These are phyloP conservation scores for Drosophila pallidifrons DNA, from an alignment of 1,140 invertebrate species.

Conservation along the genomic window DNA sequence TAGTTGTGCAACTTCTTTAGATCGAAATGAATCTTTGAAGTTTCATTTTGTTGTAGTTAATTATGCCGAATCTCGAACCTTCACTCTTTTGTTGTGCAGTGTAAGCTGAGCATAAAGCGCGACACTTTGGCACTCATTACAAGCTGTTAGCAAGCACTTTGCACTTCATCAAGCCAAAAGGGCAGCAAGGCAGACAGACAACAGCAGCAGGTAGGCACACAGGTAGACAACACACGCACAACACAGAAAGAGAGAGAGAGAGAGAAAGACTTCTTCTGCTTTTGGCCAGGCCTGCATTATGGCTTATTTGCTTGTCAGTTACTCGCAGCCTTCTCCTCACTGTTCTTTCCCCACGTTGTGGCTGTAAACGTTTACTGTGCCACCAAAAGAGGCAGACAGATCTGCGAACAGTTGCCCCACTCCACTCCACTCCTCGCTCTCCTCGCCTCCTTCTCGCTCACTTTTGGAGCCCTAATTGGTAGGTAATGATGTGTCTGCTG, in stretches of 20 bases:
- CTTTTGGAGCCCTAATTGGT: constrained; percentile 74
- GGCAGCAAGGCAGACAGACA: constrained; percentile 6
- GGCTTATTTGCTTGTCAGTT: constrained; percentile 80
- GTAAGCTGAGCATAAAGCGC: constrained; percentile 47
- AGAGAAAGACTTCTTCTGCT: background rate
- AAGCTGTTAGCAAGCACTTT: constrained; percentile 80
- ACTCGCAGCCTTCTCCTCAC: constrained; percentile 26
- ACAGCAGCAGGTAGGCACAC: background rate
- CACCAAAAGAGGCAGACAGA: constrained; percentile 63
- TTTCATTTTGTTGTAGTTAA: too few species aligned
- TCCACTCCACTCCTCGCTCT: background rate
- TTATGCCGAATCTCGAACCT: too few species aligned
- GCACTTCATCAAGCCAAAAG: constrained; percentile 66
- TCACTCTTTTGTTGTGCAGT: too few species aligned
- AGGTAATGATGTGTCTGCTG: constrained; percentile 84
- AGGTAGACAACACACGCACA: constrained; percentile 28
- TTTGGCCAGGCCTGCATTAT: constrained; percentile 56
- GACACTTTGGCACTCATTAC: constrained; percentile 72
- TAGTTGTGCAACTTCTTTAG: too few species aligned
- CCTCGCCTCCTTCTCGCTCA: constrained; percentile 6
- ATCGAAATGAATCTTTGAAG: too few species aligned
- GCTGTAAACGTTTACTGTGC: constrained; percentile 81
- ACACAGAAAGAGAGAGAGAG: background rate
- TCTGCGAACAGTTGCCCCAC: constrained; percentile 4
- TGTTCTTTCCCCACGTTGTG: background rate